phyloP scores from a whole-genome alignment of 2,113 vertebrate species.

The Cricetomys ansorgei region DNA sequence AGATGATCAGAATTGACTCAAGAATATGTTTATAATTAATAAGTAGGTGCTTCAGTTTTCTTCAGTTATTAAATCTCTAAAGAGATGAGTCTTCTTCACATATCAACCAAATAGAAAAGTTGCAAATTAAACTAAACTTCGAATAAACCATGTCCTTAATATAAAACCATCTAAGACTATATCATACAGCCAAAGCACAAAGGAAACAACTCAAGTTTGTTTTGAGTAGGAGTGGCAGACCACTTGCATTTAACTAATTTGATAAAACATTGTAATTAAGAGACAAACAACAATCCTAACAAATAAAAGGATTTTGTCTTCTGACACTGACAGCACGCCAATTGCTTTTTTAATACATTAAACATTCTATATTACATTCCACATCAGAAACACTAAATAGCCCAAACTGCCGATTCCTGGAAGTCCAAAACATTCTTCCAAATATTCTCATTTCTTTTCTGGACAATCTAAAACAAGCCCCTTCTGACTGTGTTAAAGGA shows the following conservation, averaged over 20 bases:
- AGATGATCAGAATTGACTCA: conserved; percentile 61
- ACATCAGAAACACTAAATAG: conserved; percentile 50
- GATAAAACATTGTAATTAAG: conserved; percentile 60
- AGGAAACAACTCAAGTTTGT: conserved; percentile 33
- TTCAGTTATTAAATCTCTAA: conserved; percentile 34
- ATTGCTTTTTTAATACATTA: conserved; percentile 31
- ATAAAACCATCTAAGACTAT: neutral
- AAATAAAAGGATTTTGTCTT: conserved; percentile 35
- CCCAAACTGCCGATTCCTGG: neutral
- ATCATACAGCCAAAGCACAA: conserved; percentile 26
- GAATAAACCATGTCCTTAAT: conserved; percentile 29
- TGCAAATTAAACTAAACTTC: conserved; percentile 45
- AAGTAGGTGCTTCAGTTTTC: conserved; percentile 35
- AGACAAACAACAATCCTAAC: conserved; percentile 46
- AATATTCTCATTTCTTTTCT: conserved; percentile 61
- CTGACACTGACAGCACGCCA: neutral
- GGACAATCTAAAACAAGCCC: conserved; percentile 70
- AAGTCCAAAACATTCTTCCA: conserved; percentile 44
- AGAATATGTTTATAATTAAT: conserved; percentile 44
- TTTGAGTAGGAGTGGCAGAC: conserved; percentile 15
- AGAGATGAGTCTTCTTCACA: conserved; percentile 37
- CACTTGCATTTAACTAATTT: conserved; percentile 62
- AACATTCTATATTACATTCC: neutral
- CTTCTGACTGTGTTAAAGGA: conserved; percentile 69
- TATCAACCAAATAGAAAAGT: conserved; percentile 2